phyloP scores from a whole-genome alignment of 2,113 vertebrate species.

The Conger conger region DNA sequence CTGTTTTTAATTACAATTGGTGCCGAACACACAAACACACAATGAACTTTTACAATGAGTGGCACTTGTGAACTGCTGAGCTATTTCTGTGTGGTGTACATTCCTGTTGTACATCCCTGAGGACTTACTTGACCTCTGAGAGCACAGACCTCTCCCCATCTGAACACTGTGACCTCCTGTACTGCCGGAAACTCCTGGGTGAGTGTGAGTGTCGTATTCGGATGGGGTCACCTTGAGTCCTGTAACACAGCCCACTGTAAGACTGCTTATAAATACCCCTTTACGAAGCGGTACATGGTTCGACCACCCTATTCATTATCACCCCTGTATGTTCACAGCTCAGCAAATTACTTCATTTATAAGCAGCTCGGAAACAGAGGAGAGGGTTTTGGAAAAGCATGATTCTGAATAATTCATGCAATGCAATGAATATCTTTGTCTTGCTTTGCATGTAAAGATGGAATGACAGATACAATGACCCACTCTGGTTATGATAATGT shows the following conservation, averaged over 20 bases:
- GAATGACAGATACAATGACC: neutral
- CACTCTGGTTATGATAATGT: neutral
- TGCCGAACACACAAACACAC: too few species aligned
- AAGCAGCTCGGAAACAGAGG: neutral
- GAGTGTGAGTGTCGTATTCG: slow-evolving; percentile 84
- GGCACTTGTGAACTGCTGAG: neutral
- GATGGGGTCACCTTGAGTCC: slow-evolving; percentile 85
- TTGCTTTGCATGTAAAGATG: neutral
- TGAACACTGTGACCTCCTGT: slow-evolving; percentile 81
- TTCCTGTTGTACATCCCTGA: neutral
- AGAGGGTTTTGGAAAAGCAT: neutral
- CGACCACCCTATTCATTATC: neutral
- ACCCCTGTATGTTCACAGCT: neutral
- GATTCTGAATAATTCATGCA: slow-evolving; percentile 3
- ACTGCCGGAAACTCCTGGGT: slow-evolving; percentile 81
- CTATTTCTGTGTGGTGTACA: neutral
- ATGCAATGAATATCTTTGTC: neutral
- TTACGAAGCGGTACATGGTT: neutral
- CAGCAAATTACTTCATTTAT: neutral
- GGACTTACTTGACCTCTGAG: slow-evolving; percentile 83
- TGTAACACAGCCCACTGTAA: slow-evolving; percentile 44
- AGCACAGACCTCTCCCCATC: slow-evolving; percentile 86
- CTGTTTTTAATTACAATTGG: too few species aligned
- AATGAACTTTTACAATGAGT: neutral
- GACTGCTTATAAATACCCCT: neutral